Evolutionary conservation across 2,888 invertebrate genomes (phyloP).

Genomic region (Chrysina gloriosa): DNA sequence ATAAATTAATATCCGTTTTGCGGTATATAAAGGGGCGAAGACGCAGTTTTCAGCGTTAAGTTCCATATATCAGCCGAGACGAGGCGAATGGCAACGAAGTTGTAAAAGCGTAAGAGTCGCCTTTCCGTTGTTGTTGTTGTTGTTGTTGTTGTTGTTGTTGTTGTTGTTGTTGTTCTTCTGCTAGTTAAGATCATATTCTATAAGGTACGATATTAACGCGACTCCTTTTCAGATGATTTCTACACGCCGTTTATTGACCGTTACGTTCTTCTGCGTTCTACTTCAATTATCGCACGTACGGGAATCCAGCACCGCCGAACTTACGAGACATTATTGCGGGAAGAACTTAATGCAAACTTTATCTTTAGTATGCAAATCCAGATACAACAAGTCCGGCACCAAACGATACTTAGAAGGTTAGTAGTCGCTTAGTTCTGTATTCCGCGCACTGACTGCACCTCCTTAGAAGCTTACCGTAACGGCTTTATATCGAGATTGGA

Average conservation of each 20-base stretch:
- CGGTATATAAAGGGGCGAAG: background rate
- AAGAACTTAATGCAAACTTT: background rate
- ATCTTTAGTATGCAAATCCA: background rate
- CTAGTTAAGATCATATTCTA: background rate
- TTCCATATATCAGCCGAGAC: background rate
- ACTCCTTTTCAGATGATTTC: background rate
- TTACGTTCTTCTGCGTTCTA: background rate
- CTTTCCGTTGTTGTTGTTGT: too few relatives aligned
- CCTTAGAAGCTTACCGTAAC: too few relatives aligned
- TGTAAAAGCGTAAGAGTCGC: too few relatives aligned
- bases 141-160: too few relatives aligned
- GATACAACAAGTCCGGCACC: background rate
- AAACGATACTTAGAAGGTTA: slow-evolving; percentile 19
- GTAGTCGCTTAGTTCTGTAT: background rate
- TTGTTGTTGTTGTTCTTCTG: too few relatives aligned
- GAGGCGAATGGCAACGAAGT: too few relatives aligned
- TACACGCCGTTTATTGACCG: background rate
- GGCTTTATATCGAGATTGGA: background rate
- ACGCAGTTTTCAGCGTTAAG: background rate
- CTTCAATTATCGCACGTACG: background rate
- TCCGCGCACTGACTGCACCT: too few relatives aligned
- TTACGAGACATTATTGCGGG: background rate
- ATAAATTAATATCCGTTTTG: slow-evolving; percentile 10
- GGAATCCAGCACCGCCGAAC: background rate
- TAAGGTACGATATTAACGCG: background rate